phyloP scores from a whole-genome alignment of 2,888 invertebrate genomes.

The Smittia aterrima region DNA sequence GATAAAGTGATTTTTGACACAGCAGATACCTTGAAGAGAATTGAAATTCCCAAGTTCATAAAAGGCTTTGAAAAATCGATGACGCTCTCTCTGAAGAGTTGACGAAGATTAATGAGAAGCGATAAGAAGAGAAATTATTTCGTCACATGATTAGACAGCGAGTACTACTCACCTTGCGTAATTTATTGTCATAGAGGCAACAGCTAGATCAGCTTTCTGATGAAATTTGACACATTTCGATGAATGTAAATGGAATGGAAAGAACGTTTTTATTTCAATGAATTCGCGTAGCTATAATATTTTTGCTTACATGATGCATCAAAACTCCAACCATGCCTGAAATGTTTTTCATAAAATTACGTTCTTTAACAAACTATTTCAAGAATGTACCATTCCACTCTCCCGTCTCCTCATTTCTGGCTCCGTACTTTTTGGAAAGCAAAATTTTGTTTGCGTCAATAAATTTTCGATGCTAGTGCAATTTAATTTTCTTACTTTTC shows the following conservation, averaged over 20 bases:
- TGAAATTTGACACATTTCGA: conserved; percentile 43
- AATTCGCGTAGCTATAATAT: background rate
- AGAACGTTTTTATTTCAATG: background rate
- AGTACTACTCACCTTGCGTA: conserved; percentile 60
- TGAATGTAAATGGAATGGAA: background rate
- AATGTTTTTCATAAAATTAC: background rate
- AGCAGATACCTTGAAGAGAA: conserved; percentile 69
- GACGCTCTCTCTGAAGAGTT: conserved; percentile 67
- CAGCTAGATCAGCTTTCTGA: conserved; percentile 83
- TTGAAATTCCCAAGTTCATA: conserved; percentile 87
- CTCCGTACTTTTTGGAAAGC: conserved; percentile 63
- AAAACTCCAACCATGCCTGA: conserved; percentile 66
- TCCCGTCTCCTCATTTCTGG: conserved; percentile 68
- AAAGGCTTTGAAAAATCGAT: conserved; percentile 91
- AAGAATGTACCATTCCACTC: conserved; percentile 69
- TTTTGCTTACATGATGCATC: conserved; percentile 66
- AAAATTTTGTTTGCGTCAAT: background rate
- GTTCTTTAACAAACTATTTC: conserved; percentile 51
- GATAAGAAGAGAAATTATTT: background rate
- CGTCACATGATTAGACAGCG: background rate
- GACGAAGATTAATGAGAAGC: background rate
- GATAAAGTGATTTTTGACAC: background rate
- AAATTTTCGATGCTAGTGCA: conserved; percentile 1
- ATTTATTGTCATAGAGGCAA: conserved; percentile 87
- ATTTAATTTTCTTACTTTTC: conserved; percentile 51